phyloP scores from a whole-genome alignment of 2,113 vertebrate genomes.

The Barnardius zonarius region DNA sequence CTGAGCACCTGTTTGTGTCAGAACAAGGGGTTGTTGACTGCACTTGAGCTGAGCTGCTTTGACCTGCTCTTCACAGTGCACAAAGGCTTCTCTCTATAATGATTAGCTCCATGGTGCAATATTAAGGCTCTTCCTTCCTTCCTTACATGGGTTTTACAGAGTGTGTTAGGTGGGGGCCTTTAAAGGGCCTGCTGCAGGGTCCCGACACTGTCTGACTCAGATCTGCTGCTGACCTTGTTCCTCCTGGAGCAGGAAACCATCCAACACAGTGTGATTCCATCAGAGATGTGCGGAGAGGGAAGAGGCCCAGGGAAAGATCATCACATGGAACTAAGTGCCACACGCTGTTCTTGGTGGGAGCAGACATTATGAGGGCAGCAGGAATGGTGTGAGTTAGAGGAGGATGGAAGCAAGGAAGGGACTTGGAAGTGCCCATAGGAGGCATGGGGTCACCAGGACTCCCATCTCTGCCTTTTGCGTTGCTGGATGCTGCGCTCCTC shows the following conservation, averaged over 20 bases:
- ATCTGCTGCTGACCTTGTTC: not conserved
- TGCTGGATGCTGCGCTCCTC: not conserved
- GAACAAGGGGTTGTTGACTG: constrained; percentile 42
- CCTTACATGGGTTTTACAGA: not conserved
- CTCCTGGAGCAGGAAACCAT: not conserved
- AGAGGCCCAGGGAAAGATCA: not conserved
- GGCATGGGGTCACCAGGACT: not conserved
- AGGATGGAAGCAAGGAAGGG: not conserved
- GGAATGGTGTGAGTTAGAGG: not conserved
- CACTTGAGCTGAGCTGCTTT: constrained; percentile 20
- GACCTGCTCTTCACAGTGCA: constrained; percentile 21
- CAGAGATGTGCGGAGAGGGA: not conserved
- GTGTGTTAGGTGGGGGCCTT: not conserved
- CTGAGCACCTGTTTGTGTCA: constrained; percentile 42
- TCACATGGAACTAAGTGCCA: fast-evolving
- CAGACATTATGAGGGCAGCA: fast-evolving
- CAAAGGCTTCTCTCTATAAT: not conserved
- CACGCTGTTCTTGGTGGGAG: not conserved
- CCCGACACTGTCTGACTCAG: not conserved
- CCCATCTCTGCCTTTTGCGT: not conserved
- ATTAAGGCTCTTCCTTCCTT: not conserved
- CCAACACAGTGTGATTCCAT: not conserved
- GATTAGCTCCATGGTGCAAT: constrained; percentile 9
- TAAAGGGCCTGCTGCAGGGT: not conserved
- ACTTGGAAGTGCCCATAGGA: not conserved